These are phyloP conservation scores for Erebia aethiops DNA, from an alignment of 2,888 invertebrate species.

Conservation along the genomic window DNA sequence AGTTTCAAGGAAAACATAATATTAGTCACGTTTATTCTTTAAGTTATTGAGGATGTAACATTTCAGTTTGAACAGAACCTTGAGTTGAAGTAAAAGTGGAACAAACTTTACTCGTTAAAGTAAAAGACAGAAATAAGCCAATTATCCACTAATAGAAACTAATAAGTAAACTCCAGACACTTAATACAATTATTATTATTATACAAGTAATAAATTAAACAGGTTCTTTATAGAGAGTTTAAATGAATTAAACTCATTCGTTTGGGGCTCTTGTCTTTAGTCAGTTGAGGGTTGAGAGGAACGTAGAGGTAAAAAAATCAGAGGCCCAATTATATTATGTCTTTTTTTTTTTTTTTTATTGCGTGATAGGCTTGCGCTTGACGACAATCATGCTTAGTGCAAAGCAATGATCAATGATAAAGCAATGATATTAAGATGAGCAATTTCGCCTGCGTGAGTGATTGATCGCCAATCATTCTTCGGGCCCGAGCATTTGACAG, in stretches of 20 bases:
- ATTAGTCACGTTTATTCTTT: too few species aligned
- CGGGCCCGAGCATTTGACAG: too few species aligned
- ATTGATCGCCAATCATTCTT: too few species aligned
- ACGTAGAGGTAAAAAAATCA: slow-evolving; percentile 48
- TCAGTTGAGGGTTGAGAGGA: slow-evolving; percentile 61
- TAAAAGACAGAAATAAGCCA: slow-evolving; percentile 34
- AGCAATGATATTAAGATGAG: too few species aligned
- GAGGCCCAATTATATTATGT: too few species aligned
- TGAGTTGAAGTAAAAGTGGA: neutral
- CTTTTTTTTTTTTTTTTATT: too few species aligned
- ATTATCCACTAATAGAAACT: slow-evolving; percentile 37
- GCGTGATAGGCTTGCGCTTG: too few species aligned
- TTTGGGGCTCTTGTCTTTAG: slow-evolving; percentile 68
- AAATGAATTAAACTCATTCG: slow-evolving; percentile 74
- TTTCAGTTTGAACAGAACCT: neutral
- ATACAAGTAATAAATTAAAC: slow-evolving; percentile 43
- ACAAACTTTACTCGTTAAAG: slow-evolving; percentile 31
- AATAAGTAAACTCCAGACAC: slow-evolving; percentile 39
- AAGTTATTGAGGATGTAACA: neutral
- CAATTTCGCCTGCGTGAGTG: too few species aligned
- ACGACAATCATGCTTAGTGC: too few species aligned
- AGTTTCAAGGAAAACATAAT: too few species aligned
- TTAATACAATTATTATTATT: slow-evolving; percentile 44
- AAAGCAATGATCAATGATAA: too few species aligned
- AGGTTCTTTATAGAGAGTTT: slow-evolving; percentile 47